A percentile compares a stretch with the other conserved stretches of the same genome.
phyloP scores from a whole-genome alignment of 1,140 invertebrate species.

The Araneus ventricosus region DNA sequence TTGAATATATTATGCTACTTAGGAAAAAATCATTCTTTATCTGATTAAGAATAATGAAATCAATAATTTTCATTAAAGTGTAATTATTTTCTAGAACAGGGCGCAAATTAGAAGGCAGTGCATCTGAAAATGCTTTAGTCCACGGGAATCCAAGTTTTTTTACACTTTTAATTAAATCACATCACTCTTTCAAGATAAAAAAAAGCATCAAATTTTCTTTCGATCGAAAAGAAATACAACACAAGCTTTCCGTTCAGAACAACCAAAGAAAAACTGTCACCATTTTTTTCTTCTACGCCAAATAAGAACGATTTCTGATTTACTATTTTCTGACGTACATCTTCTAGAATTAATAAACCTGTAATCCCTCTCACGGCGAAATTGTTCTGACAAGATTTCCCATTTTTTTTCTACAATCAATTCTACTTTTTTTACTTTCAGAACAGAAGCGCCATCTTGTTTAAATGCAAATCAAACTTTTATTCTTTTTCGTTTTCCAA shows the following conservation, averaged over 20 bases:
- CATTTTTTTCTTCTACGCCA: neutral
- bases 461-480: conserved; percentile 38
- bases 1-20: too few species aligned
- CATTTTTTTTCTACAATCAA: neutral
- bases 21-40: too few species aligned
- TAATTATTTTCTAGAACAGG: too few species aligned
- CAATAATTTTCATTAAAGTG: too few species aligned
- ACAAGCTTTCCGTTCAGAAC: neutral
- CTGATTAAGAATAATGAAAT: too few species aligned
- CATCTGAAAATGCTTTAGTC: too few species aligned
- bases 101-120: too few species aligned
- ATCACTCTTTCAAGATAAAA: neutral
- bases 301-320: neutral
- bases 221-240: neutral
- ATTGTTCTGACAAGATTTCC: neutral
- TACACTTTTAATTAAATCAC: neutral
- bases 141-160: neutral
- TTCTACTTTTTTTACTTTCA: neutral
- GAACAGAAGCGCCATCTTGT: conserved; percentile 1
- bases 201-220: neutral
- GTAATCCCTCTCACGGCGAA: conserved; percentile 7
- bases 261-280: neutral
- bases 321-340: neutral
- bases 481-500: conserved; percentile 20
- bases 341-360: conserved; percentile 9